Conservation (phyloP, 2,888 invertebrate species). For the Athalia rosae region DNA sequence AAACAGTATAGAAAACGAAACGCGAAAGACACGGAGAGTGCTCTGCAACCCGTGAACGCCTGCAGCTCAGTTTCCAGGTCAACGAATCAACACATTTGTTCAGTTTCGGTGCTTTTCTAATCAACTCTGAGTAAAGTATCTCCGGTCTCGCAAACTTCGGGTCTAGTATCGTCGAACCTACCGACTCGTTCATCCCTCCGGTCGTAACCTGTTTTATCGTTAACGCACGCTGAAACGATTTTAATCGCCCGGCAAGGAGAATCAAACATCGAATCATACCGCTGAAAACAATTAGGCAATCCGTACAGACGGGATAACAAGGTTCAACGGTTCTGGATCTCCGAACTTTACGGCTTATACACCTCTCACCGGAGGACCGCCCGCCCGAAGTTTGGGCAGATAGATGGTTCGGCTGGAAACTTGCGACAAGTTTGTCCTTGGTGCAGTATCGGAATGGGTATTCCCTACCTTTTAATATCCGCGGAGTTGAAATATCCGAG, state of each 20-base stretch:
- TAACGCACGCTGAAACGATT: not conserved
- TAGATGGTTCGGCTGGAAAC: constrained; percentile 13
- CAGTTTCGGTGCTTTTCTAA: no score
- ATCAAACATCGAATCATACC: not conserved
- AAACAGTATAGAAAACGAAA: constrained; percentile 1
- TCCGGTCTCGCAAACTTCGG: no score
- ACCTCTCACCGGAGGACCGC: constrained; percentile 17
- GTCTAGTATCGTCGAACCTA: no score
- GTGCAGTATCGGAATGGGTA: not conserved
- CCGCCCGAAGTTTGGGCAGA: not conserved
- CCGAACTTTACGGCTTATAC: not conserved
- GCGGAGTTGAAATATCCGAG: constrained; percentile 10
- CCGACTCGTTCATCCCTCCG: no score
- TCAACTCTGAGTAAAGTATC: no score
- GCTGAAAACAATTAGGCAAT: not conserved
- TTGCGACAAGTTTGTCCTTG: constrained; percentile 4
- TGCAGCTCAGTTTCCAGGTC: no score
- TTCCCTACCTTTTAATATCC: constrained; percentile 24
- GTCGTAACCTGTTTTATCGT: not conserved
- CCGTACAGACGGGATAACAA: constrained; percentile 8
- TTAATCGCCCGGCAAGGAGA: not conserved
- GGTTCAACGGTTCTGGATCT: constrained; percentile 20
- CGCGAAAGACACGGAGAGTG: not conserved
- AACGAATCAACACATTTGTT: no score
- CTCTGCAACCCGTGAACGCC: no score